Base-by-base conservation (phyloP, 2,888 invertebrate genomes). In the Nomada ferruginata region DNA sequence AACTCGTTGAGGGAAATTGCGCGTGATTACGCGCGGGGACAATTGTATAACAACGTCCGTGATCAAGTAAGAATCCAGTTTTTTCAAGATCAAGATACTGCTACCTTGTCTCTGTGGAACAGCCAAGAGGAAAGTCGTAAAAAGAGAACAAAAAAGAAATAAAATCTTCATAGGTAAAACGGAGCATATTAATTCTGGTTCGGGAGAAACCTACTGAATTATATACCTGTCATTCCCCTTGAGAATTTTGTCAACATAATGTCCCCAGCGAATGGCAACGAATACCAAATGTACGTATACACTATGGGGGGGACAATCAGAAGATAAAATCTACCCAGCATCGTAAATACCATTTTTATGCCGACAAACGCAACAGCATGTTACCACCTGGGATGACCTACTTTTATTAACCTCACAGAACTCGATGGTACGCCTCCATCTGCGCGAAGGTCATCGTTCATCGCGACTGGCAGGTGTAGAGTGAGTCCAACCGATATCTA, bases 381-480 rank as follows among this genome's bases (percentile, higher is more conserved):
- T 64, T 44, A 64, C 63, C 1, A 53, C 5, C 18, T 13, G 50
- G 69, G 70, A 53, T 65, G 83, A 83, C 83, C 83, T 44, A 79
- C 69, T 79, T 84, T 61, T 59, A 50, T 47, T 55, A 76, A 23
- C 64, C 82, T 68, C 66, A 29, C 42, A 53, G 13, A 50, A 53
- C 47, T 55, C 44, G 57, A 44, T 52, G 60, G 44, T 61, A 26
- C 66, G 59, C 65, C 76, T 63, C 70, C 76, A 66, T 79, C 61
- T 64, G 57, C 52, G 23, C 66, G 73, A 83, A 83, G 84, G 79
- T 83, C 76, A 29, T 69, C 57, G 75, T 57, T 63, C 69, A 69
- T 82, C 59, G 42, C 23, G 50, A 23, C 36, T 44, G 59, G 52
- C 82, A 83, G 82, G 82, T 83, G 83, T 57, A 61, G 68, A 50